phyloP scores from a whole-genome alignment of 2,888 invertebrate genomes.

The Lepetodrilus schrolli region DNA sequence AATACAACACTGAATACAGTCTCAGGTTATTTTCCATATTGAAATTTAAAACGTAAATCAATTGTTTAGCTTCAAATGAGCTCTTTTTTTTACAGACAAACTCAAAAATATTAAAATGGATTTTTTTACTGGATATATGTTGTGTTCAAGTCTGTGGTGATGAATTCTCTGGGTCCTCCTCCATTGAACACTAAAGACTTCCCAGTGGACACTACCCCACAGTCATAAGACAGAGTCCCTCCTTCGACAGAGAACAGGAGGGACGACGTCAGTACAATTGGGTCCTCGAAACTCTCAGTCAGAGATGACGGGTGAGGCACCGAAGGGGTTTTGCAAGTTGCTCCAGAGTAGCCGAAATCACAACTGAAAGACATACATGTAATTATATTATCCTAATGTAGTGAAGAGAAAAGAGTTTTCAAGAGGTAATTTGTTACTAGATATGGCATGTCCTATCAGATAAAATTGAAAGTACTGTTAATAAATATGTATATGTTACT shows the following conservation, averaged over 20 bases:
- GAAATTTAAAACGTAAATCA: too few relatives aligned
- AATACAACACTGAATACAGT: too few relatives aligned
- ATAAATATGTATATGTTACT: too few relatives aligned
- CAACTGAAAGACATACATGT: conserved; percentile 63
- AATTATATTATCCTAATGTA: too few relatives aligned
- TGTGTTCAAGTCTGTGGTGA: conserved; percentile 73
- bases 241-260: conserved; percentile 60
- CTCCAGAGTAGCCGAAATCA: conserved; percentile 74
- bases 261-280: conserved; percentile 46
- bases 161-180: conserved; percentile 63
- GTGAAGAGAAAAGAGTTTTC: too few relatives aligned
- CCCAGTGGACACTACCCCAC: conserved; percentile 72
- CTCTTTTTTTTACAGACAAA: too few relatives aligned
- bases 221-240: conserved; percentile 69
- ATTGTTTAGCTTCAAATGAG: too few relatives aligned
- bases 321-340: conserved; percentile 63
- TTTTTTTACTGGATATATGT: conserved; percentile 62
- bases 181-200: conserved; percentile 73
- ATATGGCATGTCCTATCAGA: too few relatives aligned
- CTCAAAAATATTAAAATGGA: too few relatives aligned
- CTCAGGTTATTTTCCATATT: too few relatives aligned
- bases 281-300: conserved; percentile 62
- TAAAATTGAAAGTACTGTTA: too few relatives aligned
- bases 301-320: conserved; percentile 52
- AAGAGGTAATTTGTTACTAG: too few relatives aligned